Conservation (phyloP, 2,888 invertebrate species). For the Griposia aprilina region DNA sequence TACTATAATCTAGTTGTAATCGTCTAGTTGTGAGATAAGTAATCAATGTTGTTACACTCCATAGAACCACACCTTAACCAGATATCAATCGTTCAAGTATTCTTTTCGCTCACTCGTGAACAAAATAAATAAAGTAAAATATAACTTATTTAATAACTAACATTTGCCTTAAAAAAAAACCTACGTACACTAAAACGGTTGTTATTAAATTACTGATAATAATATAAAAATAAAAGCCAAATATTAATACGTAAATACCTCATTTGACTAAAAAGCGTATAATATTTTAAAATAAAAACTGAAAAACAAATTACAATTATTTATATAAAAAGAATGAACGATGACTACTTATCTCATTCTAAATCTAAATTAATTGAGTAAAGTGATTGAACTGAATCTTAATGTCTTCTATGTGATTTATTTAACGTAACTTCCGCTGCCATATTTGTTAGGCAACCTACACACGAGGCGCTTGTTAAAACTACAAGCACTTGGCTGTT, state of each 20-base stretch:
- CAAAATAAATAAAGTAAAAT: conserved; percentile 18
- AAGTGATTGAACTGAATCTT: conserved; percentile 78
- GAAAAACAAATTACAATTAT: conserved; percentile 1
- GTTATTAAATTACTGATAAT: conserved; percentile 58
- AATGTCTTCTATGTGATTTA: conserved; percentile 78
- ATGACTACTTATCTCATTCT: conserved; percentile 71
- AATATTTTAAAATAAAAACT: conserved; percentile 8
- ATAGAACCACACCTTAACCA: conserved; percentile 46
- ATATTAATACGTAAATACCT: conserved; percentile 43
- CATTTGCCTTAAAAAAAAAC: conserved; percentile 55
- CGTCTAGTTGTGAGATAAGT: conserved; percentile 69
- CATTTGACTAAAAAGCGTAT: conserved; percentile 34
- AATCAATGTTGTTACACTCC: conserved; percentile 63
- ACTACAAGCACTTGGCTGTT: not conserved
- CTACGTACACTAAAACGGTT: conserved; percentile 58
- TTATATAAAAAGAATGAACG: conserved; percentile 31
- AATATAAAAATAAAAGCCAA: conserved; percentile 44
- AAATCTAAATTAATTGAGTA: conserved; percentile 71
- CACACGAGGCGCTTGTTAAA: conserved; percentile 15
- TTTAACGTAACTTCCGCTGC: conserved; percentile 79
- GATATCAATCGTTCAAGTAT: conserved; percentile 7
- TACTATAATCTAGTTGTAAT: conserved; percentile 77
- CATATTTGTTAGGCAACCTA: conserved; percentile 62
- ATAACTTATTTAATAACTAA: conserved; percentile 18
- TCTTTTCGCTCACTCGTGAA: not conserved